Conservation (phyloP, 1,140 invertebrate genomes). For the Trialeurodes vaporariorum region DNA sequence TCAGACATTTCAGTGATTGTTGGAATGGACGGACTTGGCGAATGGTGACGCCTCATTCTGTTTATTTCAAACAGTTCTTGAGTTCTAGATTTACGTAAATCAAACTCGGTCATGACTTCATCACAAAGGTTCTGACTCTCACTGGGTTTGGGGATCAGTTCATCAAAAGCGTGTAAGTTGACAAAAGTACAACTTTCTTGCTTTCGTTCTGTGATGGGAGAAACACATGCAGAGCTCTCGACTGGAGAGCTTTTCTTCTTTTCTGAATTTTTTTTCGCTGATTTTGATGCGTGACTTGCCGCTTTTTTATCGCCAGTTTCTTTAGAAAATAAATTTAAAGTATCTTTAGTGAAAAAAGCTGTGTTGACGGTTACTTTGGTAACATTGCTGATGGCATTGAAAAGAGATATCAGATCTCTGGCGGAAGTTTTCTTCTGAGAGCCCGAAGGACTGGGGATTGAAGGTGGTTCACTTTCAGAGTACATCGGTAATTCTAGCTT, state of each 20-base stretch:
- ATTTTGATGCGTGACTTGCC: not conserved
- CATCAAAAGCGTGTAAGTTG: not conserved
- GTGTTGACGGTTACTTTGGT: constrained; percentile 42
- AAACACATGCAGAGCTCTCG: not conserved
- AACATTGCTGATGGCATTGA: constrained; percentile 47
- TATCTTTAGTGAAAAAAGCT: constrained; percentile 33
- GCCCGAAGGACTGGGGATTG: constrained; percentile 12
- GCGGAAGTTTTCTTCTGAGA: constrained; percentile 36
- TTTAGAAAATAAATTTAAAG: not conserved
- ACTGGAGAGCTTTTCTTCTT: not conserved
- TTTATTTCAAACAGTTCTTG: constrained; percentile 25
- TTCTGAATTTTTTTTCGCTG: not conserved
- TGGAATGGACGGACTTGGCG: constrained; percentile 30
- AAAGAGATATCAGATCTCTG: constrained; percentile 47
- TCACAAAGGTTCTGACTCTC: not conserved
- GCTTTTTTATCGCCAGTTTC: not conserved
- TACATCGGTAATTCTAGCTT: constrained; percentile 16
- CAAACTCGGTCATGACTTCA: constrained; percentile 23
- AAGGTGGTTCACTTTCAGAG: constrained; percentile 29
- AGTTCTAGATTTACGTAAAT: constrained; percentile 24
- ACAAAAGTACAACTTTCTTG: not conserved
- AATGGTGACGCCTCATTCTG: constrained; percentile 21
- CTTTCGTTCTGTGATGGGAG: not conserved
- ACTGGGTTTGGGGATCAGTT: not conserved
- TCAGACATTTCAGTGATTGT: constrained; percentile 32